Base-by-base conservation (phyloP, 2,888 invertebrate genomes). In the Poecilus cupreus region DNA sequence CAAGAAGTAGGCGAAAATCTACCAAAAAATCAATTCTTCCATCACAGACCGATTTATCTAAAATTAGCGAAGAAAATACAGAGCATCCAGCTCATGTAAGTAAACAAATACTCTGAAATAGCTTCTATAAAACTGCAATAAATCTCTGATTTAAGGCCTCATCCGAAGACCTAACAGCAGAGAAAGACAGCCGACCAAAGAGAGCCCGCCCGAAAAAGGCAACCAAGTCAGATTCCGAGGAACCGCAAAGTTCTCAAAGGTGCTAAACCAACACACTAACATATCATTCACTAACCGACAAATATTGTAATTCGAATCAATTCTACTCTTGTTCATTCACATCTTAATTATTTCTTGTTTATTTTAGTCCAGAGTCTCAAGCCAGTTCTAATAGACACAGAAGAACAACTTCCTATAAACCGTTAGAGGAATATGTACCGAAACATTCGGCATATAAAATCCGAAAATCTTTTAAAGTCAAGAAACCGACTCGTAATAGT, bases 61-160 rank as follows among this genome's bases (percentile, higher is more conserved):
- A 76, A 22, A 81, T 81, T 26, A 68, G 24, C 10, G 81, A 81
- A 81, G 81, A 81, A 68, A 13, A 26, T 5, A 13, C 10, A n/a
- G 3, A 22, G 0, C 10, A 20, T 10, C 20, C 22, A 18, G 8
- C 3, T 8, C 22, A 20, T 11, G 20, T 54, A 11, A 16, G 13
- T 18, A 6, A 1, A 1, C 4, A 32, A 46, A 10, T 3, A 1
- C 46, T 46, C 13, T 0, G 8, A 13, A 10, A 0, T 51, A 18
- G 18, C 8, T 51, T 3, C 0, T 1, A 2, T 0, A 13, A 49
- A 49, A n/a, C 1, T 26, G n/a, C 13, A 16, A 60, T 60, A 8
- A 11, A 32, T 26, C 26, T 13, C 1, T 60, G 3, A 24, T n/a
- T 13, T 26, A 13, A 60, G 60, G 60, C 13, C 13, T 24, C 26